Evolutionary conservation across 2,113 vertebrate genomes (phyloP), one percentile per base, ranked within the genome.

Genomic region (Falco punctatus): DNA sequence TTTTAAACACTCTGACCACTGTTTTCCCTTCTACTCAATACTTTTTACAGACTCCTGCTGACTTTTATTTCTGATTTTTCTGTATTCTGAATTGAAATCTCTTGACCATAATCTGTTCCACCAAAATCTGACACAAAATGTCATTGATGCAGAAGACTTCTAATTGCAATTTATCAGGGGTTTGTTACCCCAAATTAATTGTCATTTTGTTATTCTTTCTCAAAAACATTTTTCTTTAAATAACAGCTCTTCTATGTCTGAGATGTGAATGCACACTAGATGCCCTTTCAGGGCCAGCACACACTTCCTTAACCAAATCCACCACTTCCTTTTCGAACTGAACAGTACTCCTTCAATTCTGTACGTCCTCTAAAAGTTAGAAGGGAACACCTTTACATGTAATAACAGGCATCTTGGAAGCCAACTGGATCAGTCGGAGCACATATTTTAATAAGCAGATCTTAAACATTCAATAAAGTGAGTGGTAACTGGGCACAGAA

Each of bases 401-500:
- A 98, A 83, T 79, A 97, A 91, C 90, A 97, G 91, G 93, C 91
- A 97, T 86, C 94, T 96, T 77, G 87, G 91, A 97, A 96, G 92
- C 81, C 91, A 96, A 94, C 5, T 90, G 92, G 94, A 90, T 35
- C 38, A 91, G 89, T 65, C 57, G 30, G 65, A 96, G 75, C 65
- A 81, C 69, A 51, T 78, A 87, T 96, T 97, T 97, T 97, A 96
- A 95, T 96, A 97, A 96, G 81, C 57, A 94, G 72, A 88, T 97
- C 92, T 97, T 97, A 96, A 97, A 95, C 90, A 94, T 97, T 96
- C 96, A 96, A 94, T 97, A 92, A 90, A 96, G 49, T 95, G 92
- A 93, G 93, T 94, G 70, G 91, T 96, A 98, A 98, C 96, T 97
- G 72, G 93, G 95, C 94, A 97, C 92, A 98, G 96, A 97, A 97